Conservation (phyloP, 1,140 invertebrate genomes). For the Eulimnadia texana region DNA sequence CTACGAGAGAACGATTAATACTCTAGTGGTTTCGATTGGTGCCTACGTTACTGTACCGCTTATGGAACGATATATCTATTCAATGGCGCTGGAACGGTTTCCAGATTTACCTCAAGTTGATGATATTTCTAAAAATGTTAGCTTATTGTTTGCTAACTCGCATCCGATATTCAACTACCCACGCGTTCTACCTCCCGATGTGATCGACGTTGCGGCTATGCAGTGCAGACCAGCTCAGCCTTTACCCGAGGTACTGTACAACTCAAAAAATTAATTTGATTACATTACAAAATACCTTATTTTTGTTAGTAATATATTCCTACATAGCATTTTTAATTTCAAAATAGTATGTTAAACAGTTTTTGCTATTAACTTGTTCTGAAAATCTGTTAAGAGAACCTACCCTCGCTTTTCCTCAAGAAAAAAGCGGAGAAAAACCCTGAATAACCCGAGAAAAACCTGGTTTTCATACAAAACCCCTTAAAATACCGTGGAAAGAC, state of each 20-base stretch:
- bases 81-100: constrained; percentile 10
- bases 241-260: constrained; percentile 35
- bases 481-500: too few relatives aligned
- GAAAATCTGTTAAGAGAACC: too few relatives aligned
- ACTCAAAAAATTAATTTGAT: too few relatives aligned
- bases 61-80: background rate
- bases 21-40: constrained; percentile 1
- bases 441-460: too few relatives aligned
- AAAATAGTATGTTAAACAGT: too few relatives aligned
- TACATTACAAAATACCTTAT: too few relatives aligned
- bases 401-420: too few relatives aligned
- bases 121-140: constrained; percentile 19
- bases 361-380: too few relatives aligned
- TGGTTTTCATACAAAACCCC: too few relatives aligned
- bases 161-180: constrained; percentile 13
- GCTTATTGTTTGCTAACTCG: constrained; percentile 20
- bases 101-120: constrained; percentile 14
- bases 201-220: constrained; percentile 21
- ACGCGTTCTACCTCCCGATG: constrained; percentile 12
- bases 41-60: background rate
- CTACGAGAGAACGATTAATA: constrained; percentile 21
- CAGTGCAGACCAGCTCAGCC: constrained; percentile 20
- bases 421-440: too few relatives aligned
- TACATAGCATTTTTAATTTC: too few relatives aligned
- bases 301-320: too few relatives aligned